Evolutionary conservation across 2,797 vertebrate species (phyloP), one percentile per base, ranked within the genome.

Genomic region (Notolabrus celidotus): DNA sequence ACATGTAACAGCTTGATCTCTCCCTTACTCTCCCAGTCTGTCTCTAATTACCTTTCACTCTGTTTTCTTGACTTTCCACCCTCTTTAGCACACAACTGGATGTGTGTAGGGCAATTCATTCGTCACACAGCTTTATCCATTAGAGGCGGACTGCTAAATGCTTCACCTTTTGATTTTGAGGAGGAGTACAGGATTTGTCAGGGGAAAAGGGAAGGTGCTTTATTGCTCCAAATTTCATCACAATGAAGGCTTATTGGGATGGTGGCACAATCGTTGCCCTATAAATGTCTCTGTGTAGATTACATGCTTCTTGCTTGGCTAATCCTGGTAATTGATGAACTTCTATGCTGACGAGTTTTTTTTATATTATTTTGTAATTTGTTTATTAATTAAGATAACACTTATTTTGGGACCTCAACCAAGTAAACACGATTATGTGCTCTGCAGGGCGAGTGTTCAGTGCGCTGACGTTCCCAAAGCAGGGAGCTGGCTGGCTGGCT

Each of bases 381-480:
- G 88, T 94, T 94, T 94, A 94, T 94, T 95, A 94, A 95, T 94
- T 94, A 94, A 93, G 91, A 94, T 92, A 90, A 91, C 91, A 92
- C 90, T 94, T 93, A 93, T 93, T 94, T 94, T 93, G 92, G 92
- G 91, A 94, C 88, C 89, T 90, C 84, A 85, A 92, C 91, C 92
- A 94, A 93, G 91, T 93, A 93, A 94, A 94, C 89, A 87, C 78
- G 90, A 94, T 94, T 92, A 94, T 91, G 89, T 92, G 91, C 90
- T 93, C 88, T 90, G 90, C 84, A 83, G 92, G 88, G 88, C 88
- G 78, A 92, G 87, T 85, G 88, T 89, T 91, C 86, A 85, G 69
- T 42, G 78, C 52, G 67, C 78, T 86, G 86, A 90, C 75, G 84
- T 90, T 91, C 87, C 89, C 87, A 90, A 86, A 90, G 87, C 87